Evolutionary conservation across 2,797 vertebrate species (phyloP).

Genomic region (Myripristis murdjan): DNA sequence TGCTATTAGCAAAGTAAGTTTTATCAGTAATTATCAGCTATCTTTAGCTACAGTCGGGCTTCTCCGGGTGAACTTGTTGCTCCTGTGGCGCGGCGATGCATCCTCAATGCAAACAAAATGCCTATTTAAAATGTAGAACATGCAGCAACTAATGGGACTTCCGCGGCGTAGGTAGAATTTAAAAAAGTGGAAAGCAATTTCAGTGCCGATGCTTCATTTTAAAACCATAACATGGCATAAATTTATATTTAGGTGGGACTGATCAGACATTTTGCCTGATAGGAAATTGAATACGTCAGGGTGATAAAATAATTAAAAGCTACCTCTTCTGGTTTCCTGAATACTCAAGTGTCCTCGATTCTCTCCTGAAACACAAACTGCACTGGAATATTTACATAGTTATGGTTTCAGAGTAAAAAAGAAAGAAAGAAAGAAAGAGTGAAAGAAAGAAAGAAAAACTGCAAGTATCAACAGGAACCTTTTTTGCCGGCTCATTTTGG

Average conservation of each 20-base stretch:
- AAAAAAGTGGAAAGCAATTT: background rate
- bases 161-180: background rate
- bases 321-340: background rate
- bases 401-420: slow-evolving; percentile 9
- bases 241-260: background rate
- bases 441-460: background rate
- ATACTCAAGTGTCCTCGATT: slow-evolving; percentile 1
- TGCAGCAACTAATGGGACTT: background rate
- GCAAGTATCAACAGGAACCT: slow-evolving; percentile 28
- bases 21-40: too few relatives aligned
- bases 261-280: background rate
- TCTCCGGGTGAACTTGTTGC: background rate
- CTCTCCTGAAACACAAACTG: slow-evolving; percentile 14
- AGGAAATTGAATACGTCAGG: background rate
- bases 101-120: background rate
- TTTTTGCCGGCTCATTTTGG: slow-evolving; percentile 44
- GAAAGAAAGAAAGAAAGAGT: slow-evolving; percentile 5
- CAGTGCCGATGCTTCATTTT: background rate
- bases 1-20: too few relatives aligned
- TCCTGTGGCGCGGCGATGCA: slow-evolving; percentile 9
- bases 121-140: background rate
- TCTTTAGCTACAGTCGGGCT: too few relatives aligned
- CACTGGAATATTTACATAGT: slow-evolving; percentile 23
- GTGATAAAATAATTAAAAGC: slow-evolving; percentile 1
- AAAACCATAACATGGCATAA: background rate